Percentiles rank a stretch among this genome's conserved stretches.
Evolutionary conservation across 2,113 vertebrate species (phyloP).

Genomic region (Nerophis lumbriciformis): DNA sequence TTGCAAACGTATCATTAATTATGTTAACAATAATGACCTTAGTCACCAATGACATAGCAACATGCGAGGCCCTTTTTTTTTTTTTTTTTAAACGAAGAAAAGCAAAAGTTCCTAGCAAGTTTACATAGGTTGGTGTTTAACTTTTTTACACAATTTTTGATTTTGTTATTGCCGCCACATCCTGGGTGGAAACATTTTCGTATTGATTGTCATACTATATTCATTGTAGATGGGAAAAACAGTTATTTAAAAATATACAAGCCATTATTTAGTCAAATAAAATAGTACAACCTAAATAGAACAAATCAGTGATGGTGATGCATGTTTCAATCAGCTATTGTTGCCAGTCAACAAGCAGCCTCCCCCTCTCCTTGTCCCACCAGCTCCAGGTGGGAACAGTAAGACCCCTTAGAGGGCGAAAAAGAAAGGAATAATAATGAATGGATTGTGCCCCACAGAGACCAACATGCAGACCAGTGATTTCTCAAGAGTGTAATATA

Average conservation of each 20-base stretch:
- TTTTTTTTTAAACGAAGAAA: too few relatives aligned
- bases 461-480: conserved; percentile 9
- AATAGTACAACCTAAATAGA: conserved; percentile 17
- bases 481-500: conserved; percentile 6
- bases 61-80: too few relatives aligned
- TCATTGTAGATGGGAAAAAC: neutral
- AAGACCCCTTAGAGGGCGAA: conserved; percentile 55
- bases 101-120: too few relatives aligned
- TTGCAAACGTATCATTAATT: too few relatives aligned
- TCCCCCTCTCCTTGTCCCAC: conserved; percentile 80
- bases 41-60: too few relatives aligned
- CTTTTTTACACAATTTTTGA: too few relatives aligned
- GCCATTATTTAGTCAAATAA: neutral
- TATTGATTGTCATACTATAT: too few relatives aligned
- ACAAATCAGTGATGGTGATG: conserved; percentile 15
- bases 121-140: too few relatives aligned
- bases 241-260: too few relatives aligned
- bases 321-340: conserved; percentile 72
- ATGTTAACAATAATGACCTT: too few relatives aligned
- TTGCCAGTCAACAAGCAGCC: conserved; percentile 84
- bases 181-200: too few relatives aligned
- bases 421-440: neutral
- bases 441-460: neutral
- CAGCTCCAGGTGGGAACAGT: conserved; percentile 88
- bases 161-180: too few relatives aligned